A percentile compares a stretch with the other conserved stretches of the same genome.
Conservation (phyloP, 2,113 vertebrate species). For the Fulica atra region DNA sequence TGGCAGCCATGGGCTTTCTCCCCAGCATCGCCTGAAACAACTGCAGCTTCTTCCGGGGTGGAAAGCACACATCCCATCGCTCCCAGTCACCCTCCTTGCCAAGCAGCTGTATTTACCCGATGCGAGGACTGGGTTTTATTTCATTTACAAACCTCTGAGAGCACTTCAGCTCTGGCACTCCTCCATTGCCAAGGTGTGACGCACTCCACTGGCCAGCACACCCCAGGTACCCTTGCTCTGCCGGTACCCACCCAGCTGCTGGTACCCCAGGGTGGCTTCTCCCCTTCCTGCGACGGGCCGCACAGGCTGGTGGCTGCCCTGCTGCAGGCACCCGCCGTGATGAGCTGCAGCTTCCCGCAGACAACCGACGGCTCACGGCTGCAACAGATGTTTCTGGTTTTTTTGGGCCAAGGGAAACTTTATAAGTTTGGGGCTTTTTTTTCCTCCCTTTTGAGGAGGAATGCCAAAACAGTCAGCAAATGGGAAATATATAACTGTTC, state of each 20-base stretch:
- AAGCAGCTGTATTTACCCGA: constrained; percentile 60
- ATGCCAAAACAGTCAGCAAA: constrained; percentile 73
- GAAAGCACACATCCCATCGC: background rate
- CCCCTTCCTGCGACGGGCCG: background rate
- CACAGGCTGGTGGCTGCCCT: background rate
- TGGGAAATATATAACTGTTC: constrained; percentile 72
- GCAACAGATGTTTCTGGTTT: constrained; percentile 77
- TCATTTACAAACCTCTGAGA: background rate
- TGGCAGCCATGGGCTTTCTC: background rate
- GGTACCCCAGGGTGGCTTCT: background rate
- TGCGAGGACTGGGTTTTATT: background rate
- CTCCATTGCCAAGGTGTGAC: background rate
- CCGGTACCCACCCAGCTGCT: fast-evolving
- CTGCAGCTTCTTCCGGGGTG: background rate
- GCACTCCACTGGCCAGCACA: background rate
- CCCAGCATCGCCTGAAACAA: constrained; percentile 8
- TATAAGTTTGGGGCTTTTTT: constrained; percentile 23
- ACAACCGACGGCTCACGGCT: background rate
- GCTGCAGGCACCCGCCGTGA: background rate
- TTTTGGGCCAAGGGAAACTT: constrained; percentile 65
- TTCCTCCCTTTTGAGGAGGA: constrained; percentile 68
- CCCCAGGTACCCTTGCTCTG: background rate
- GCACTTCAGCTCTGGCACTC: constrained; percentile 22
- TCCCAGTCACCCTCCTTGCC: constrained; percentile 13
- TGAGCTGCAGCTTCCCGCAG: too few species aligned